Base-by-base conservation (phyloP, 2,888 invertebrate genomes). In the Nycteola revayana region DNA sequence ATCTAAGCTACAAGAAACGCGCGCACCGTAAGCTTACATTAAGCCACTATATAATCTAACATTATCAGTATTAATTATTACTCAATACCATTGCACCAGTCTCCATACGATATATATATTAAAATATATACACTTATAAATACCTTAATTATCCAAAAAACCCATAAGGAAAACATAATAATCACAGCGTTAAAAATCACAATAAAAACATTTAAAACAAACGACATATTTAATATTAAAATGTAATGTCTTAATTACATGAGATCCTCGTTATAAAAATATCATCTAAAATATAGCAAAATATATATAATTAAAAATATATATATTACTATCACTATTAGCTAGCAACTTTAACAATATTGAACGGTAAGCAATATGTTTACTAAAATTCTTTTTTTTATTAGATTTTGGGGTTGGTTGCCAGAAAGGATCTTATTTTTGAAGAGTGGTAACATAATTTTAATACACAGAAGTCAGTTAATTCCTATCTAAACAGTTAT, bases 301-400 rank as follows among this genome's bases (percentile, higher is more conserved):
- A 74, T 65, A 75, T 74, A 72, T 67, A 61, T 66, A 72, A 64
- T 59, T 66, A 59, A 70, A 57, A 71, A 70, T 63, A 68, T n/a
- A n/a, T n/a, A n/a, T 75, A 14, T 14, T 21, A 75, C 68, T 61
- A 72, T 67, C 55, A 73, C 73, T 81, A 79, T 58, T 5, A 74
- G 60, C 78, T 84, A 85, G 74, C 75, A 84, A 82, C 76, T 76
- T 80, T 75, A 84, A 85, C 82, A 84, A 79, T 77, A 67, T 75
- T 60, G 72, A 84, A 83, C 80, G 72, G 58, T 82, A 84, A 84
- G 84, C 84, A 85, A 85, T 76, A 84, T 60, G 73, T 65, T 66
- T 72, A 69, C 70, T 79, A 82, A 79, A 66, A 78, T 67, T 60
- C 9, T 56, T 58, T 58, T 56, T 56, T 58, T 58, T 56, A 56